Conservation (phyloP, 2,797 vertebrate species). For the Channallabes apus region DNA sequence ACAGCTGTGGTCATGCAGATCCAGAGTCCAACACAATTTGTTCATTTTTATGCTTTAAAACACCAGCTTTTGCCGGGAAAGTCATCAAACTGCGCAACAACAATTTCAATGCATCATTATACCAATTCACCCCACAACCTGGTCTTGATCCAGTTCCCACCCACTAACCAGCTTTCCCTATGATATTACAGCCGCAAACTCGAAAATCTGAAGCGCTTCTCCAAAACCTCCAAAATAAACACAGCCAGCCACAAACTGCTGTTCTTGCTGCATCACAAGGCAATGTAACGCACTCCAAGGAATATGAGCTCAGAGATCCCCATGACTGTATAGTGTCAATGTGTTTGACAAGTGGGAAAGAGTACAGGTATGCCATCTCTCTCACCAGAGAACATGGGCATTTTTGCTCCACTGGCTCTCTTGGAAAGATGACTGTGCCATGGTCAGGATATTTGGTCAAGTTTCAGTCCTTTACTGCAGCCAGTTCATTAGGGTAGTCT, state of each 20-base stretch:
- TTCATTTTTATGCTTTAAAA: not conserved
- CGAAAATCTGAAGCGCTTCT: not conserved
- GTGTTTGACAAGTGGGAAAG: not conserved
- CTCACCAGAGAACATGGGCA: not conserved
- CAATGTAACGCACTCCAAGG: not conserved
- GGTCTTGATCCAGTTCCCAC: not conserved
- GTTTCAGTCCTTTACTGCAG: not conserved
- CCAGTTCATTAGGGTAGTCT: not conserved
- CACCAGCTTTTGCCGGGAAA: not conserved
- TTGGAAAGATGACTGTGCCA: not conserved
- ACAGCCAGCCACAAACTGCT: not conserved
- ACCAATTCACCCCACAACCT: not conserved
- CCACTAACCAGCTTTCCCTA: not conserved
- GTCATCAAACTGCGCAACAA: not conserved
- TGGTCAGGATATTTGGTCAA: not conserved
- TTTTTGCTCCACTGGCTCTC: not conserved
- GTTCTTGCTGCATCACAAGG: not conserved
- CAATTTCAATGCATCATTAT: not conserved
- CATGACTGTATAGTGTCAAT: not conserved
- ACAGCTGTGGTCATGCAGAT: conserved; percentile 8
- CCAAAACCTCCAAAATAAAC: not conserved
- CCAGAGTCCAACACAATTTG: not conserved
- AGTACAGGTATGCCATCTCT: not conserved
- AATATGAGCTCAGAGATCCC: not conserved
- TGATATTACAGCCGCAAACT: not conserved